Conservation (phyloP, 2,113 vertebrate species). For the Ursus arctos region DNA sequence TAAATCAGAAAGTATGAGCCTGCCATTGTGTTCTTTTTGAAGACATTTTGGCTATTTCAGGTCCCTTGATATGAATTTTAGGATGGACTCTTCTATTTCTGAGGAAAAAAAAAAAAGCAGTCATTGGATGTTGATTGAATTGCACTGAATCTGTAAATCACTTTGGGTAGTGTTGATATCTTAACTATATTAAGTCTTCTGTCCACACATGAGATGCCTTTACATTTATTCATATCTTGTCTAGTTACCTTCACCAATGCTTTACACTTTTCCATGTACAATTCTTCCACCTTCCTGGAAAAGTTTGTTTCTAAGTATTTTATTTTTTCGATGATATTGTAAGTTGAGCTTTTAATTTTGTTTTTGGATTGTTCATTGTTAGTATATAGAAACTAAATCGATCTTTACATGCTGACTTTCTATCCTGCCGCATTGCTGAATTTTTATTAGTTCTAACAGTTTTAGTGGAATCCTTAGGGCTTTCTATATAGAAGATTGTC, state of each 20-base stretch:
- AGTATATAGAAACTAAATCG: background rate
- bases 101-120: background rate
- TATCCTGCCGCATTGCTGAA: background rate
- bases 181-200: background rate
- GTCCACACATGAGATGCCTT: background rate
- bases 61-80: background rate
- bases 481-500: background rate
- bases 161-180: background rate
- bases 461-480: background rate
- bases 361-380: background rate
- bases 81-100: background rate
- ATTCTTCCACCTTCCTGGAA: background rate
- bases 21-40: background rate
- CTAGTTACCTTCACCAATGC: background rate
- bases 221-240: background rate
- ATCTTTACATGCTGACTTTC: background rate
- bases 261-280: background rate
- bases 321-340: background rate
- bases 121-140: background rate
- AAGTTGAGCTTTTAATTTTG: background rate
- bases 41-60: background rate
- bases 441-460: background rate
- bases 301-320: background rate
- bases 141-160: background rate
- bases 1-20: background rate